These are phyloP conservation scores for Strigamia maritima DNA, from an alignment of 2,888 invertebrate genomes.

Conservation along the genomic window DNA sequence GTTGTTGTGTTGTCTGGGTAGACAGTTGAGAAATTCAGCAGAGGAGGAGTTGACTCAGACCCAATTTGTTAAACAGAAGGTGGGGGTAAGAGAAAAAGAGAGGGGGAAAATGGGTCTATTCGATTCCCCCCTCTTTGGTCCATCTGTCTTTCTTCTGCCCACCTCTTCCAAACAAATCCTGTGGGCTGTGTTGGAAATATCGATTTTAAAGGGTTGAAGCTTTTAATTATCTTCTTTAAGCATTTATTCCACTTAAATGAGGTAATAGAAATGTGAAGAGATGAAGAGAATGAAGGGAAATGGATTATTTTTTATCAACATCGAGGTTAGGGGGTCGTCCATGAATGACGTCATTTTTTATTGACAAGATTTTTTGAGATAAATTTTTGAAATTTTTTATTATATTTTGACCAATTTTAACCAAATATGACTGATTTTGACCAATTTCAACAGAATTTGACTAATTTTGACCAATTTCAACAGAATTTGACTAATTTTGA, in stretches of 20 bases:
- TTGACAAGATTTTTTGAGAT: too few relatives aligned
- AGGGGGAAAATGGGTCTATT: not conserved
- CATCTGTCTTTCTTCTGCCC: not conserved
- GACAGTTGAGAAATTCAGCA: not conserved
- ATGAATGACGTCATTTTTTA: too few relatives aligned
- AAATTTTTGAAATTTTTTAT: too few relatives aligned
- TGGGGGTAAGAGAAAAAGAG: not conserved
- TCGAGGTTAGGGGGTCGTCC: too few relatives aligned
- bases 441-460: too few relatives aligned
- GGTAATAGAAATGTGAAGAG: too few relatives aligned
- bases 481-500: too few relatives aligned
- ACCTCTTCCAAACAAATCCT: not conserved
- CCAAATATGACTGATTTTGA: too few relatives aligned
- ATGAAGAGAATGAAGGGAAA: not conserved
- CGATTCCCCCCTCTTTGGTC: not conserved
- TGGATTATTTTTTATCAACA: not conserved
- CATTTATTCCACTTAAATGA: not conserved
- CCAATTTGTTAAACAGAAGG: not conserved
- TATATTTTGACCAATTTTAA: too few relatives aligned
- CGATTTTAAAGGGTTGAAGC: not conserved
- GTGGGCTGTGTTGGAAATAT: not conserved
- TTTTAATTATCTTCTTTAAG: not conserved
- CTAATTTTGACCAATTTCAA: too few relatives aligned
- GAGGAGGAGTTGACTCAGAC: not conserved
- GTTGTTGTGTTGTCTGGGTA: too few relatives aligned